Base-by-base conservation (phyloP, 53 echinoderm and acorn worm species). In the Mesocentrotus franciscanus region DNA sequence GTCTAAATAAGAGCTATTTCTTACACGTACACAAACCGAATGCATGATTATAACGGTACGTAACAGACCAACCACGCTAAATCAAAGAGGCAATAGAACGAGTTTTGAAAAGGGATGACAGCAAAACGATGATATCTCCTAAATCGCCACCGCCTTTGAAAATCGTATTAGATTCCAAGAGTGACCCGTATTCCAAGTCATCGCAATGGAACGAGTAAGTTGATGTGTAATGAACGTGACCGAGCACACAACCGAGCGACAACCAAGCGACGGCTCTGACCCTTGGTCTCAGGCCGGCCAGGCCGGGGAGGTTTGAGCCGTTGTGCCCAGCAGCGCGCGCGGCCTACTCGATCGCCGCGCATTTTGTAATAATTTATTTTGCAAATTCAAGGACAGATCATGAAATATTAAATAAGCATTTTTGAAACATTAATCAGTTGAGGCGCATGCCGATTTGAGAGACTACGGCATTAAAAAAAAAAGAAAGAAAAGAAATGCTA, bases 201-300 rank as follows among this genome's bases (percentile, higher is more conserved):
- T 93, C 93, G 17, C 93, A 93, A 78, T 93, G 93, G 93, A 93
- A 78, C 81, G 93, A 93, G 93, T 93, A 81, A 93, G 93, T 93
- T 33, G 8, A 66, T 10, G 16, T 61, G 36, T 24, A 35, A 64
- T 81, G 36, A 79, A 10, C 60, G 61, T 61, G 61, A 90, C 56
- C 1, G 55, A 9, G 10, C 87, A n/a, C 34, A 15, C n/a, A 75
- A 27, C 27, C 11, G 32, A 75, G 75, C 75, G 26, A 49, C 49
- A 49, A 49, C 49, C 49, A 49, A 49, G 49, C 24, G 71, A n/a
- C 71, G 24, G 24, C 24, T 22, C 62, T 62, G 62, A 62, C 18
- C 62, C 62, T 9, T 66, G 66, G 6, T 66, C 66, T 18, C 66
- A 4, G 66, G 9, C 9, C 66, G 66, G 66, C 22, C 66, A 16